A percentile compares a stretch with the other conserved stretches of the same genome.
Conservation (phyloP, 2,113 vertebrate species). For the Ictidomys tridecemlineatus region DNA sequence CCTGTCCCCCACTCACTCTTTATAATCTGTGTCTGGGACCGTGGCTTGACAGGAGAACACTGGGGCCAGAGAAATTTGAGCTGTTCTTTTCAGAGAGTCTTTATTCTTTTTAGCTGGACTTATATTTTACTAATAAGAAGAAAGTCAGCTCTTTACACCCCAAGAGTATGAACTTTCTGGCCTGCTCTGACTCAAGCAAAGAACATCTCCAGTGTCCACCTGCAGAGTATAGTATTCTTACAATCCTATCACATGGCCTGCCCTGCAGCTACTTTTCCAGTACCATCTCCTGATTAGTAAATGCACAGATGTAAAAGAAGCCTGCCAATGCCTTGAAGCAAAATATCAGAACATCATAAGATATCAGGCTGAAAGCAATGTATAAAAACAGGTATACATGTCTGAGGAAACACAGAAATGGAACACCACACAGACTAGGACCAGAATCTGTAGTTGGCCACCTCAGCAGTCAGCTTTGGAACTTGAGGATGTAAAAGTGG, state of each 20-base stretch:
- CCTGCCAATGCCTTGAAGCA: conserved; percentile 60
- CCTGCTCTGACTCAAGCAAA: background rate
- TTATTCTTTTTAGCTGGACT: conserved; percentile 24
- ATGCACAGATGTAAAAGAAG: conserved; percentile 2
- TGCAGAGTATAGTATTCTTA: background rate
- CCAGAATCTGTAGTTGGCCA: accelerated
- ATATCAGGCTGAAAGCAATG: conserved; percentile 37
- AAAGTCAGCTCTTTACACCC: background rate
- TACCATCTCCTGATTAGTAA: background rate
- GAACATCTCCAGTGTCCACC: background rate
- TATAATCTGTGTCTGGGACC: background rate
- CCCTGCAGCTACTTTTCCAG: background rate
- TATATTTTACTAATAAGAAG: background rate
- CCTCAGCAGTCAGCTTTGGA: conserved; percentile 58
- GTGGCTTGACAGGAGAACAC: background rate
- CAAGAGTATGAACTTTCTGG: background rate
- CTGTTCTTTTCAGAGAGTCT: background rate
- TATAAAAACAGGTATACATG: conserved; percentile 48
- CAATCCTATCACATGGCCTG: background rate
- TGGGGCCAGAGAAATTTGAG: background rate
- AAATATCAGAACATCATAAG: conserved; percentile 37
- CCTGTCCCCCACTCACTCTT: background rate
- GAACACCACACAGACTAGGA: background rate
- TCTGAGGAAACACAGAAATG: conserved; percentile 41
- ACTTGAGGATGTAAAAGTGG: conserved; percentile 59